A percentile compares a stretch with the other conserved stretches of the same genome.
These are phyloP conservation scores for Sterrhoptilus dennistouni DNA, from an alignment of 2,113 vertebrate genomes.

Conservation along the genomic window DNA sequence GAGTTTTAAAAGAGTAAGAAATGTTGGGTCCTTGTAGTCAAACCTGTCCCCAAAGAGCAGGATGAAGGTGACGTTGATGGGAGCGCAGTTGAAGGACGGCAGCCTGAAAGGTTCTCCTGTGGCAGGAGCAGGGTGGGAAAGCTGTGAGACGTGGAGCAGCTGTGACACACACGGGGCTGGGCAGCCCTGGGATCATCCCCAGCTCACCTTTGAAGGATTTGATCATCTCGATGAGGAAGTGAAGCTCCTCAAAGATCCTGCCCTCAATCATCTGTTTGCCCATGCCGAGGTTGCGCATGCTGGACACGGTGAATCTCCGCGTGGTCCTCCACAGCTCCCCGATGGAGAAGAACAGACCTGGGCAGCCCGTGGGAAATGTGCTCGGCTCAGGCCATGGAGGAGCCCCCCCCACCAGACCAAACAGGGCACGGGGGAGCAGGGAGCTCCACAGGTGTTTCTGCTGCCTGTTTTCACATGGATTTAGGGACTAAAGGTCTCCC, in stretches of 20 bases:
- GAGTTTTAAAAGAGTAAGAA: conserved; percentile 70
- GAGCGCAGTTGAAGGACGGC: conserved; percentile 67
- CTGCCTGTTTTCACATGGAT: neutral
- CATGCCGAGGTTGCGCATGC: conserved; percentile 74
- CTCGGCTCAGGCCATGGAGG: neutral
- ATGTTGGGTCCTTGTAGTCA: conserved; percentile 72
- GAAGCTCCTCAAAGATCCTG: conserved; percentile 69
- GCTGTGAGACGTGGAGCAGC: neutral
- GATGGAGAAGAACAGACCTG: conserved; percentile 78
- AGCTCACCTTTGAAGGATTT: conserved; percentile 74
- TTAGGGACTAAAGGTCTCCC: neutral
- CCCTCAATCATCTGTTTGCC: conserved; percentile 52
- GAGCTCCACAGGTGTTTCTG: neutral
- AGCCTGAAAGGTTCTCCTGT: conserved; percentile 72
- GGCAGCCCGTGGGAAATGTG: neutral
- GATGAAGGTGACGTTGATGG: conserved; percentile 75
- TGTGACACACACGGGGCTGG: rapidly evolving
- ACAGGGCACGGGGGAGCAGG: neutral
- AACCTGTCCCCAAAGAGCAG: conserved; percentile 77
- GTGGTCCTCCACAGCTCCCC: conserved; percentile 71
- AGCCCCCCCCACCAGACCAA: neutral
- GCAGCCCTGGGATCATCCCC: rapidly evolving
- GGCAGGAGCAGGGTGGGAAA: neutral
- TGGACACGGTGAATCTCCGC: conserved; percentile 68
- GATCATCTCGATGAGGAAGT: conserved; percentile 60